Percentiles rank a stretch among this genome's conserved stretches.
Evolutionary conservation across 1,140 invertebrate species (phyloP).

Genomic region (Drosophila quadrilineata): DNA sequence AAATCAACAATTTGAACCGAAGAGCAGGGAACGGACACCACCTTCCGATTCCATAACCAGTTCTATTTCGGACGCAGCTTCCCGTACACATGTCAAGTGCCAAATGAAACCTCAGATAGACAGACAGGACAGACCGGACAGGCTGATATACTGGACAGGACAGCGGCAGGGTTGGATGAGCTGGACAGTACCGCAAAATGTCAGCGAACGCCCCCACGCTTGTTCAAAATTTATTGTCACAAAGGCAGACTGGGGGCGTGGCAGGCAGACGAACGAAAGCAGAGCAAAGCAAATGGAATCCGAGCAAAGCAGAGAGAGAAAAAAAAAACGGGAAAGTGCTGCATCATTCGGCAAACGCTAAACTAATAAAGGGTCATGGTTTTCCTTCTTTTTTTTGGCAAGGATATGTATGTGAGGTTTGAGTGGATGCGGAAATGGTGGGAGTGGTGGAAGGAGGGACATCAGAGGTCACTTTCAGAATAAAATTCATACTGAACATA

Average conservation of each 20-base stretch:
- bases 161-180: slow-evolving; percentile 33
- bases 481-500: slow-evolving; percentile 12
- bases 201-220: slow-evolving; percentile 68
- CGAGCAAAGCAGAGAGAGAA: background rate
- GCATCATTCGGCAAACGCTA: slow-evolving; percentile 43
- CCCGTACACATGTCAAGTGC: slow-evolving; percentile 70
- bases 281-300: no score
- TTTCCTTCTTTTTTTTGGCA: no score
- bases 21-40: background rate
- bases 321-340: slow-evolving; percentile 9
- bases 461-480: slow-evolving; percentile 19
- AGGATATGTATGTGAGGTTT: no score
- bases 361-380: slow-evolving; percentile 64
- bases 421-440: background rate
- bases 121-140: slow-evolving; percentile 15
- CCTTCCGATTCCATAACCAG: background rate
- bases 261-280: no score
- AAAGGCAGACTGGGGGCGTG: slow-evolving; percentile 41
- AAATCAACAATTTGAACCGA: slow-evolving; percentile 3
- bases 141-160: slow-evolving; percentile 18
- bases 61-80: slow-evolving; percentile 26
- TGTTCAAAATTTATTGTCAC: slow-evolving; percentile 74
- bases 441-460: background rate
- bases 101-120: slow-evolving; percentile 68
- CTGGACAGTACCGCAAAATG: slow-evolving; percentile 55